These are phyloP conservation scores for Conchocele bisecta DNA, from an alignment of 2,888 invertebrate species.

Conservation along the genomic window DNA sequence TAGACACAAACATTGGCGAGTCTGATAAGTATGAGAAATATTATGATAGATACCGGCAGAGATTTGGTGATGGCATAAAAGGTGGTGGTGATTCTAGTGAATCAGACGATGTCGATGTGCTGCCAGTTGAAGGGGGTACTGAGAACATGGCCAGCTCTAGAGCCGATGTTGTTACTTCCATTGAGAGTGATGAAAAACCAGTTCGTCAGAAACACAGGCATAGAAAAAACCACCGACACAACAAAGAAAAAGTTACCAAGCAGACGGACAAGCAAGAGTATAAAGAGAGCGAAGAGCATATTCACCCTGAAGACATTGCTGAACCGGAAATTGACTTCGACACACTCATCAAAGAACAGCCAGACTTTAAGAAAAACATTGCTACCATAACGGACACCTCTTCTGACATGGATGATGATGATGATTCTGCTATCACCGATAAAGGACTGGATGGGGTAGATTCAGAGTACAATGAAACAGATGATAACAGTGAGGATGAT, in stretches of 20 bases:
- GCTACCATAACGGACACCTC: conserved; percentile 40
- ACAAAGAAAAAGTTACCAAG: conserved; percentile 9
- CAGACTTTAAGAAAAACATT: conserved; percentile 50
- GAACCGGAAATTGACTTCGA: conserved; percentile 36
- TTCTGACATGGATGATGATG: not conserved
- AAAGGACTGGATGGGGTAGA: conserved; percentile 12
- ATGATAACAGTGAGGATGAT: conserved; percentile 7
- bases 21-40: conserved; percentile 9
- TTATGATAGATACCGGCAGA: not conserved
- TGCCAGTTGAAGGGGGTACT: conserved; percentile 50
- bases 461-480: conserved; percentile 7
- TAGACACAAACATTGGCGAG: conserved; percentile 48
- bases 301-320: conserved; percentile 8
- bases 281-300: not conserved
- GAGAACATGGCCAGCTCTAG: conserved; percentile 15
- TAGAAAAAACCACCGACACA: conserved; percentile 18
- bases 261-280: conserved; percentile 4
- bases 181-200: not conserved
- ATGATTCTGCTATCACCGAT: conserved; percentile 1
- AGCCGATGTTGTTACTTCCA: no score
- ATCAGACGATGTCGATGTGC: conserved; percentile 4
- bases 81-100: conserved; percentile 4
- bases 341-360: conserved; percentile 46
- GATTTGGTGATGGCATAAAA: conserved; percentile 2
- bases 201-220: not conserved